Evolutionary conservation across 2,888 invertebrate genomes (phyloP).

Genomic region (Portevinia maculata): DNA sequence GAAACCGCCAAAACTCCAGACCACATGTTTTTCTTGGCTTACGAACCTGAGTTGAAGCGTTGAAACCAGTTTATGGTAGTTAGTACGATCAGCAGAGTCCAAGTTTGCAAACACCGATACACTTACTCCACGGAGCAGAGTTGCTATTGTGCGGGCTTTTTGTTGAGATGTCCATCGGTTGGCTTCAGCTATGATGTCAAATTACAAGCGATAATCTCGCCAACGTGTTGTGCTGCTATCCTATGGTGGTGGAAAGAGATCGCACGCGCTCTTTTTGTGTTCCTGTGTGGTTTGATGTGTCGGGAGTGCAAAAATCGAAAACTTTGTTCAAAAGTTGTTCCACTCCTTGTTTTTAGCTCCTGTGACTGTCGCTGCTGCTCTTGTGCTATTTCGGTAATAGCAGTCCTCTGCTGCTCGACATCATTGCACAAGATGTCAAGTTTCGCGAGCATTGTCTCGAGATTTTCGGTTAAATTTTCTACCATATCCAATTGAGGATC

Average conservation of each 20-base stretch:
- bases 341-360: constrained; percentile 34
- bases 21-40: constrained; percentile 27
- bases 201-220: constrained; percentile 8
- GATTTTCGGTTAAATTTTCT: constrained; percentile 2
- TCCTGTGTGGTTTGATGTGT: constrained; percentile 2
- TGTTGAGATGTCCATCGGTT: constrained; percentile 16
- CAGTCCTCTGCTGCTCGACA: constrained; percentile 20
- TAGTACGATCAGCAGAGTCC: neutral
- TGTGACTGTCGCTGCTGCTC: constrained; percentile 30
- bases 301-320: constrained; percentile 23
- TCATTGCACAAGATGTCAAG: constrained; percentile 29
- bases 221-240: constrained; percentile 28
- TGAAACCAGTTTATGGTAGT: constrained; percentile 8
- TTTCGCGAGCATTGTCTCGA: constrained; percentile 21
- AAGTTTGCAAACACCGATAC: constrained; percentile 15
- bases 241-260: constrained; percentile 21
- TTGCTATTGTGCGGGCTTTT: constrained; percentile 6
- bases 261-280: neutral
- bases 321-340: constrained; percentile 16
- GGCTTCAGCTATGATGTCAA: neutral
- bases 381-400: constrained; percentile 30
- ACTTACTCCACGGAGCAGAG: constrained; percentile 1
- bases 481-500: constrained; percentile 2
- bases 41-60: constrained; percentile 11
- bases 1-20: too few relatives aligned